Percentiles rank a stretch among this genome's conserved stretches.
These are phyloP conservation scores for Andricus grossulariae DNA, from an alignment of 1,140 invertebrate genomes.

Conservation along the genomic window DNA sequence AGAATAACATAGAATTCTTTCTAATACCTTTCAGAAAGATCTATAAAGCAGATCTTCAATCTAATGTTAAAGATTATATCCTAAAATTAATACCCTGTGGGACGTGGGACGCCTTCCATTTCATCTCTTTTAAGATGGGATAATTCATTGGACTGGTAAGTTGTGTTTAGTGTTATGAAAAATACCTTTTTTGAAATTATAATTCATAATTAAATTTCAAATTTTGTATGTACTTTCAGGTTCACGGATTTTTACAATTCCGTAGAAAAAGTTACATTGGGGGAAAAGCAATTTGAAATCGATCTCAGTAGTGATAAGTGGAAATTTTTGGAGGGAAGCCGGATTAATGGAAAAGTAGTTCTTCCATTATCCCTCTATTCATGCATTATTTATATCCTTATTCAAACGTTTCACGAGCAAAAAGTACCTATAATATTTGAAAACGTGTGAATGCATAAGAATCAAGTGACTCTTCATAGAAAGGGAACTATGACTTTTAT, in stretches of 20 bases:
- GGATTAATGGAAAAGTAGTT: too few species aligned
- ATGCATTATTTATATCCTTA: constrained; percentile 88
- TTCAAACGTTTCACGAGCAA: constrained; percentile 83
- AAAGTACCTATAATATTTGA: constrained; percentile 88
- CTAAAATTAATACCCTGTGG: constrained; percentile 81
- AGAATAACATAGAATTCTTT: constrained; percentile 82
- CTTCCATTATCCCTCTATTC: constrained; percentile 91
- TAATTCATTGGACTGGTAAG: constrained; percentile 84
- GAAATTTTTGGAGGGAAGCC: too few species aligned
- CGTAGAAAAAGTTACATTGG: too few species aligned
- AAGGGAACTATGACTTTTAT: constrained; percentile 82
- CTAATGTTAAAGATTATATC: constrained; percentile 78
- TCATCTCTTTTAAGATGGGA: too few species aligned
- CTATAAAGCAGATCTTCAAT: constrained; percentile 79
- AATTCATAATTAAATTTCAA: constrained; percentile 60
- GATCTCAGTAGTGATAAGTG: constrained; percentile 82
- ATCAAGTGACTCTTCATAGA: constrained; percentile 82
- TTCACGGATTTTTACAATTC: constrained; percentile 77
- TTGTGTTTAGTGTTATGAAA: constrained; percentile 72
- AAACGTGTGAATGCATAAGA: constrained; percentile 86
- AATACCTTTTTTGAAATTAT: constrained; percentile 13
- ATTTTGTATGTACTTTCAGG: background rate
- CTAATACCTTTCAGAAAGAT: constrained; percentile 82
- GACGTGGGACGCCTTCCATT: constrained; percentile 80
- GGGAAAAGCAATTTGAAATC: too few species aligned